These are phyloP conservation scores for Staurois parvus DNA, from an alignment of 2,797 vertebrate species.

Conservation along the genomic window DNA sequence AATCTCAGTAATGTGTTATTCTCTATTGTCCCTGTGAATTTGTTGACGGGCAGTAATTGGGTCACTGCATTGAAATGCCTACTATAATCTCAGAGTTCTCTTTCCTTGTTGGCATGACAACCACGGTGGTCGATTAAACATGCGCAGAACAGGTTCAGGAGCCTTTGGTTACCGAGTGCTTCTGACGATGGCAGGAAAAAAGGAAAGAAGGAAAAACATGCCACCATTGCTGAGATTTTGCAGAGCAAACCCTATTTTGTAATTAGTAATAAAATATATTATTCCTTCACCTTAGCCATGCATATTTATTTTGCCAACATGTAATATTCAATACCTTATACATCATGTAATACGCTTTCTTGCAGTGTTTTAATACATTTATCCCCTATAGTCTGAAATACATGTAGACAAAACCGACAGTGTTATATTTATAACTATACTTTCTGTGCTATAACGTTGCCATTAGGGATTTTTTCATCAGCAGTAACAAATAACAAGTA, in stretches of 20 bases:
- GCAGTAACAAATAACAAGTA: too few species aligned
- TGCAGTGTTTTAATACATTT: neutral
- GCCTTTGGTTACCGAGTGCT: conserved; percentile 72
- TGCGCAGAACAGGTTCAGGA: conserved; percentile 77
- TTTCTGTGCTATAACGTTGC: neutral
- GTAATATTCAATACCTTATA: neutral
- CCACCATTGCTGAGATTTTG: conserved; percentile 55
- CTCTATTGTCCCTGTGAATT: conserved; percentile 88
- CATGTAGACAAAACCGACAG: neutral
- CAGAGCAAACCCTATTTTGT: neutral
- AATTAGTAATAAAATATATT: neutral
- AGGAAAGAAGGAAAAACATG: conserved; percentile 44
- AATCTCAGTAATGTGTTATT: conserved; percentile 82
- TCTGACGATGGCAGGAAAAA: conserved; percentile 67
- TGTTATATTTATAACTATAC: neutral
- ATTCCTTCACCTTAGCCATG: neutral
- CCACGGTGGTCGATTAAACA: conserved; percentile 92
- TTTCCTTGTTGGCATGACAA: conserved; percentile 90
- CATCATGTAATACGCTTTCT: neutral
- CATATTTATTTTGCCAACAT: neutral
- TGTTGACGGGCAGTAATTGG: conserved; percentile 97
- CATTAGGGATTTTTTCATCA: neutral
- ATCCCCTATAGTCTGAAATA: neutral
- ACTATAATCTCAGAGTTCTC: conserved; percentile 82
- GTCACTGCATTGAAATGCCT: conserved; percentile 91